Evolutionary conservation across 2,888 invertebrate species (phyloP), one percentile per base, ranked within the genome.

Genomic region (Azorinus chamasolen): DNA sequence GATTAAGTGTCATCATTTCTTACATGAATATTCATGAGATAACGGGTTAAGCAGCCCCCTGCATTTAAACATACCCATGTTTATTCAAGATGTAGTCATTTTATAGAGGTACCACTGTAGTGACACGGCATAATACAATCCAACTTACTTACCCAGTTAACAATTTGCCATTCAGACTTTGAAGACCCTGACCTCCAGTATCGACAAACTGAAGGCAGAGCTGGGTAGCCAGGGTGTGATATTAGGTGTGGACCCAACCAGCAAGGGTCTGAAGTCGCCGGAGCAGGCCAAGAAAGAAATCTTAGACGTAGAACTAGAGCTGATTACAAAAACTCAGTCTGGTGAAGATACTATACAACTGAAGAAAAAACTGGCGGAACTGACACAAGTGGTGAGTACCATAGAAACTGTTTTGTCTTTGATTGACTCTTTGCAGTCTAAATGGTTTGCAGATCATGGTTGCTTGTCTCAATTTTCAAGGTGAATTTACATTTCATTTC

Each of bases 221-320:
- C 64, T 84, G 16, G 54, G 79, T 37, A 69, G 73, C 4, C 50
- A 66, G 16, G 61, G 75, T 37, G 53, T 73, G 16, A 55, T 70
- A 24, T 16, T 74, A 0, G 59, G 59, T 39, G 37, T 55, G 25
- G 68, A 57, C 10, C 37, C 14, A 6, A 18, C 63, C 2, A 22
- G 68, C 5, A 37, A 22, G 22, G 55, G 59, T 6, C 48, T 82
- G 6, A 83, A 83, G 32, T 83, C 83, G 14, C 84, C 87, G 3
- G 87, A 87, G 48, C 83, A 85, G 75, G 87, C 96, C 0, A 96
- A 97, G 91, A 97, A 96, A 89, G 97, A 98, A 90, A 95, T 98
- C 59, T 94, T 98, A 12, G 98, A 98, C 90, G 96, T 97, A 0
- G 98, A 98, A 91, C 93, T 98, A 89, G 98, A 98, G 91, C 94